Base-by-base conservation (phyloP, 2,888 invertebrate species). In the Lymantria monacha region DNA sequence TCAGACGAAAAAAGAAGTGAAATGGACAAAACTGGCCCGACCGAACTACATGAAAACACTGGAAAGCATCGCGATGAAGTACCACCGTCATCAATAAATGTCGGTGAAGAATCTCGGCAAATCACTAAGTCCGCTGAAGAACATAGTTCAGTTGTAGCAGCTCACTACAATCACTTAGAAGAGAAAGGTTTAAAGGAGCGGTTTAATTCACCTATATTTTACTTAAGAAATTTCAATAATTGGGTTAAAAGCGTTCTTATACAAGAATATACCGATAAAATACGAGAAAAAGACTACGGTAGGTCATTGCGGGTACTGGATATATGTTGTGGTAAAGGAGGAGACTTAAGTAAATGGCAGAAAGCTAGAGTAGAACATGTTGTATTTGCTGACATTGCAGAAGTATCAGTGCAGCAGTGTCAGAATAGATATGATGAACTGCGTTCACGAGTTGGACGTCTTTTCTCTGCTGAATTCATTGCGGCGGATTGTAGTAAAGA, bases 171-270 rank as follows among this genome's bases (percentile, higher is more conserved):
- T 85, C 93, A 95, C 48, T 85, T 98, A 9, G 94, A 96, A 81
- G 96, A 98, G 66, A 95, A 94, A 69, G 97, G 97, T 0, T 83
- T 97, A 38, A 93, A 92, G 44, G 95, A 95, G 66, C 93, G 99
- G 44, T 94, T 94, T 62, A 95, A 97, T 72, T 98, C 98, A 30
- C 94, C 97, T 30, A 99, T 99, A 68, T 96, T 97, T 71, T 95
- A 96, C 79, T 93, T 99, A 91, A 93, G 99, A 63, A 99, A 99
- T 86, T 98, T 99, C 79, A 99, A 99, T 83, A 99, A 99, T 83
- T 99, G 99, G 99, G 95, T 98, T 11, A 99, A 99, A 90, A 97
- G 97, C 83, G 96, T 97, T 92, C 92, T 98, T 0, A 99, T 99
- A 69, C 95, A 96, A 93, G 94, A 96, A 86, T 95, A 95, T 83